A percentile compares a stretch with the other conserved stretches of the same genome.
Conservation (phyloP, 2,113 vertebrate species). For the Rhinopomastus cyanomelas region DNA sequence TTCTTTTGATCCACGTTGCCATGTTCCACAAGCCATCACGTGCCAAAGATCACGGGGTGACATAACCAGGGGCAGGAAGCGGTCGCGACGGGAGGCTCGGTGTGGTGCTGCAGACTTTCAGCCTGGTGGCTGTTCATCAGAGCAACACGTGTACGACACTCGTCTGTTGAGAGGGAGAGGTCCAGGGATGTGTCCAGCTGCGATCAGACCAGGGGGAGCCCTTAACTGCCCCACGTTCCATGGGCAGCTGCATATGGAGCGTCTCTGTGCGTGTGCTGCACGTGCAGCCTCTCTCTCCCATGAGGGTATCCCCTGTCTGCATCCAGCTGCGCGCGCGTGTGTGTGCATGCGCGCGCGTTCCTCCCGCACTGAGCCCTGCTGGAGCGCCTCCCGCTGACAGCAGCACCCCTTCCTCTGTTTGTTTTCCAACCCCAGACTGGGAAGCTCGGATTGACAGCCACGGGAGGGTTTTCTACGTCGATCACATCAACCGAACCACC, state of each 20-base stretch:
- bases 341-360: background rate
- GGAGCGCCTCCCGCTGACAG: slow-evolving; percentile 26
- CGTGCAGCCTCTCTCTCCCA: background rate
- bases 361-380: background rate
- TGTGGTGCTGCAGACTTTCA: background rate
- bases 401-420: slow-evolving; percentile 54
- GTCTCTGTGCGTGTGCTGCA: background rate
- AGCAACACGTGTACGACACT: background rate
- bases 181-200: background rate
- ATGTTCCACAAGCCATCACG: slow-evolving; percentile 21
- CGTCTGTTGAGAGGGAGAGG: background rate
- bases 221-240: too few species aligned
- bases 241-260: too few species aligned
- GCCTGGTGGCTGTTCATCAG: background rate
- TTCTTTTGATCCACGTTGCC: slow-evolving; percentile 15
- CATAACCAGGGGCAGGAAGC: background rate
- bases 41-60: background rate
- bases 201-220: background rate
- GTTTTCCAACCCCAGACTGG: slow-evolving; percentile 84
- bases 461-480: slow-evolving; percentile 95
- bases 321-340: too few species aligned
- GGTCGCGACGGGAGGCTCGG: background rate
- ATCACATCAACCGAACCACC: slow-evolving; percentile 94
- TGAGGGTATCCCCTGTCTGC: background rate
- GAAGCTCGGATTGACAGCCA: slow-evolving; percentile 98